Evolutionary conservation across 2,888 invertebrate species (phyloP).

Genomic region (Cheilosia vernalis): DNA sequence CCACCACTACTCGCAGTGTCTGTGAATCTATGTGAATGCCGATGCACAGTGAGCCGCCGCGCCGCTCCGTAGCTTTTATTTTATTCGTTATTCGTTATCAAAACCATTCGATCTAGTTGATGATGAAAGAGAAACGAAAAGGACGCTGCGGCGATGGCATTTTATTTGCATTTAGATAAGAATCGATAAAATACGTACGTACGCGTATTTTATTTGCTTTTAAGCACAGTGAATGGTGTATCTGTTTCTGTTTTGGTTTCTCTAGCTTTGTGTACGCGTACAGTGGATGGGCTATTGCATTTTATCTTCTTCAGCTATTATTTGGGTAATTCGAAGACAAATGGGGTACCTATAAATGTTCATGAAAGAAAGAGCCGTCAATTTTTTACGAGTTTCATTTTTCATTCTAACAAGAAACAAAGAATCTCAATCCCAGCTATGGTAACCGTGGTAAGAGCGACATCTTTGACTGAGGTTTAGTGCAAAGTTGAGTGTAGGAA

Average conservation of each 20-base stretch:
- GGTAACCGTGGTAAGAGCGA: too few species aligned
- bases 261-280: not conserved
- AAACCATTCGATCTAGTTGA: slow-evolving; percentile 39
- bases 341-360: not conserved
- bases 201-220: slow-evolving; percentile 25
- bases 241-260: too few species aligned
- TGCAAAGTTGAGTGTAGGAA: too few species aligned
- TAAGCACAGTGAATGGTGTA: not conserved
- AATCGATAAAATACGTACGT: slow-evolving; percentile 38
- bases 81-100: slow-evolving; percentile 37
- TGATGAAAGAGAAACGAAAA: slow-evolving; percentile 33
- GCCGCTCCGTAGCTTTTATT: slow-evolving; percentile 14
- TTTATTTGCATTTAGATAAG: slow-evolving; percentile 50
- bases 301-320: slow-evolving; percentile 9
- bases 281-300: not conserved
- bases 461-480: too few species aligned
- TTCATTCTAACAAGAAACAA: not conserved
- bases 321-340: not conserved
- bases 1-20: not conserved
- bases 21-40: not conserved
- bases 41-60: not conserved
- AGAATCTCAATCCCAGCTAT: too few species aligned
- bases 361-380: not conserved
- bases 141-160: slow-evolving; percentile 14
- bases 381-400: not conserved